These are phyloP conservation scores for Lucifuga dentata DNA, from an alignment of 2,113 vertebrate species.

Conservation along the genomic window DNA sequence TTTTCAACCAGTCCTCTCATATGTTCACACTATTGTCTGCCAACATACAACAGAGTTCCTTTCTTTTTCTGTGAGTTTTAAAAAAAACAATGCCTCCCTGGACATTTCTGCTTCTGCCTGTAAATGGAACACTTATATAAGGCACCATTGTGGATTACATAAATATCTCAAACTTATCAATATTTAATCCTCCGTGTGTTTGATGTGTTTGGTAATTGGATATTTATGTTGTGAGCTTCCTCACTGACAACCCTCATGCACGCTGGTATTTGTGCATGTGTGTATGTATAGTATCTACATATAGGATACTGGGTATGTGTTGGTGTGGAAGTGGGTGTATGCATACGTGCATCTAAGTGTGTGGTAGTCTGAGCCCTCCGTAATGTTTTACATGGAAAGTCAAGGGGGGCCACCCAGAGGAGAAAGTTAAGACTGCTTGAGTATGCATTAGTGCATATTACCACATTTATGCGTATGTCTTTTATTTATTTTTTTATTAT, in stretches of 20 bases:
- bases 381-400: slow-evolving; percentile 26
- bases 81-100: slow-evolving; percentile 69
- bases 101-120: slow-evolving; percentile 62
- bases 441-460: slow-evolving; percentile 1
- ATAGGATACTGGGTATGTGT: slow-evolving; percentile 7
- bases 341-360: background rate
- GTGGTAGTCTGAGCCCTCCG: slow-evolving; percentile 4
- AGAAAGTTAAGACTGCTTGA: slow-evolving; percentile 10
- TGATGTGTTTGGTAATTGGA: slow-evolving; percentile 83
- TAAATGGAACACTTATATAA: slow-evolving; percentile 82
- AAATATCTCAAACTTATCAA: slow-evolving; percentile 82
- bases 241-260: slow-evolving; percentile 51
- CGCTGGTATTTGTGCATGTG: slow-evolving; percentile 40
- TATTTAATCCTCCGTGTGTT: slow-evolving; percentile 81
- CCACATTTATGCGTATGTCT: background rate
- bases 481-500: background rate
- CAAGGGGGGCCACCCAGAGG: slow-evolving; percentile 20
- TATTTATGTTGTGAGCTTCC: slow-evolving; percentile 79
- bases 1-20: slow-evolving; percentile 30
- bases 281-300: background rate
- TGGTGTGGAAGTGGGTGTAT: background rate
- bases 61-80: slow-evolving; percentile 48
- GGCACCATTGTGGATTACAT: slow-evolving; percentile 81
- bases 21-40: slow-evolving; percentile 33
- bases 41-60: slow-evolving; percentile 50